These are phyloP conservation scores for Potamilus streckersoni DNA, from an alignment of 1,140 invertebrate species.

Conservation along the genomic window DNA sequence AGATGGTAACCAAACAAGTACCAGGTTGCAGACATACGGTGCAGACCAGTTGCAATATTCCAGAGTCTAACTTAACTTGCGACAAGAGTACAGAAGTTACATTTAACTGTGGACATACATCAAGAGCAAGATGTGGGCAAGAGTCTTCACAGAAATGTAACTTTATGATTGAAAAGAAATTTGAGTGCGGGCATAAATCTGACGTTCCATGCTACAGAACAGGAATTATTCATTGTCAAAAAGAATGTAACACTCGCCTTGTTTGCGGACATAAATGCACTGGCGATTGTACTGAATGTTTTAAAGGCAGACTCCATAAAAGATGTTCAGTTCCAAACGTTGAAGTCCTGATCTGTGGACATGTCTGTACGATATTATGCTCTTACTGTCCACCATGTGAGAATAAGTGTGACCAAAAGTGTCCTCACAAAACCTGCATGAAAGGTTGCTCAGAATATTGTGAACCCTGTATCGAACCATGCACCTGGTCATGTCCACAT, in stretches of 20 bases:
- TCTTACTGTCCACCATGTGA: conserved; percentile 73
- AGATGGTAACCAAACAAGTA: conserved; percentile 4
- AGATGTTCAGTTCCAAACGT: conserved; percentile 49
- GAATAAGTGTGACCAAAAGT: conserved; percentile 71
- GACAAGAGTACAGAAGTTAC: conserved; percentile 1
- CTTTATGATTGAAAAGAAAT: conserved; percentile 33
- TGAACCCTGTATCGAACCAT: conserved; percentile 70
- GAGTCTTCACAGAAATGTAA: neutral
- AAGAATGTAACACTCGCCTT: conserved; percentile 9
- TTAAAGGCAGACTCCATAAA: conserved; percentile 73
- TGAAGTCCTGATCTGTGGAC: conserved; percentile 57
- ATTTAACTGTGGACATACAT: conserved; percentile 17
- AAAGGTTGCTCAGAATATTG: conserved; percentile 74
- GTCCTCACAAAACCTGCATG: conserved; percentile 70
- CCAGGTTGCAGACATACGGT: conserved; percentile 37
- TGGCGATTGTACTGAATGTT: conserved; percentile 64
- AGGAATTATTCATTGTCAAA: conserved; percentile 20
- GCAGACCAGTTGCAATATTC: conserved; percentile 24
- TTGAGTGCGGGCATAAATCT: conserved; percentile 53
- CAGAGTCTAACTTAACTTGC: neutral
- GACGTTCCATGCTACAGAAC: conserved; percentile 19
- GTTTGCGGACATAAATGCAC: conserved; percentile 34
- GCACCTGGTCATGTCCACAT: conserved; percentile 70
- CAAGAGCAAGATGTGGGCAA: neutral
- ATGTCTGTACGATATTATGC: conserved; percentile 45